Evolutionary conservation across 1,140 invertebrate genomes (phyloP), one percentile per base, ranked within the genome.

Genomic region (Aphaenogaster rudis): DNA sequence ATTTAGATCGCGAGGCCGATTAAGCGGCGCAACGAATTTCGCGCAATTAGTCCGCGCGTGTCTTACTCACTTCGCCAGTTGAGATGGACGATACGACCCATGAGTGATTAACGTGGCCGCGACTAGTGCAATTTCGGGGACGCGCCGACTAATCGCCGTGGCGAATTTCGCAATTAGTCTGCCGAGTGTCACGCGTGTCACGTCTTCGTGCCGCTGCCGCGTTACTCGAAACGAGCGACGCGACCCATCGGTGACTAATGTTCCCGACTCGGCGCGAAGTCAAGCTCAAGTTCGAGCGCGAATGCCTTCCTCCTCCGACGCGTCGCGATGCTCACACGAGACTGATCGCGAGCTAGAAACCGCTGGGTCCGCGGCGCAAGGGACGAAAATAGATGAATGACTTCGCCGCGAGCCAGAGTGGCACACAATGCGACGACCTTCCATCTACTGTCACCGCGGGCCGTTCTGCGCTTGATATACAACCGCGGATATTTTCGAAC

Each of bases 61-160:
- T 11, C 28, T 42, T 71, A 92, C 92, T 92, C 93, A 88, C 92
- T 90, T 89, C 81, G 86, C 92, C 92, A 91, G 36, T 91, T 91
- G 39, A 93, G 84, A 86, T 69, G 84, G 36, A 89, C 81, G 69
- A 92, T 92, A 9, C 91, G 89, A 33, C 89, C 88, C 91, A 93
- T 93, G 79, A 72, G 54, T 84, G 80, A 84, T 74, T 61, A 76
- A 69, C 11, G 78, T 17, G 28, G 9, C 15, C 42, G 76, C 54
- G 59, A 52, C n/a, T 45, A 28, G 28, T 3, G 64, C 8, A 42
- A 80, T 80, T 66, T 67, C 77, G 63, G 28, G 13, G 45, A 59
- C 15, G 39, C 13, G 78, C 5, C n/a, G 61, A 54, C 28, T 80
- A 67, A 52, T 15, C 39, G 36, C 5, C 66, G 36, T 21, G 11